Evolutionary conservation across 2,888 invertebrate species (phyloP).

Genomic region (Agonum fuliginosum): DNA sequence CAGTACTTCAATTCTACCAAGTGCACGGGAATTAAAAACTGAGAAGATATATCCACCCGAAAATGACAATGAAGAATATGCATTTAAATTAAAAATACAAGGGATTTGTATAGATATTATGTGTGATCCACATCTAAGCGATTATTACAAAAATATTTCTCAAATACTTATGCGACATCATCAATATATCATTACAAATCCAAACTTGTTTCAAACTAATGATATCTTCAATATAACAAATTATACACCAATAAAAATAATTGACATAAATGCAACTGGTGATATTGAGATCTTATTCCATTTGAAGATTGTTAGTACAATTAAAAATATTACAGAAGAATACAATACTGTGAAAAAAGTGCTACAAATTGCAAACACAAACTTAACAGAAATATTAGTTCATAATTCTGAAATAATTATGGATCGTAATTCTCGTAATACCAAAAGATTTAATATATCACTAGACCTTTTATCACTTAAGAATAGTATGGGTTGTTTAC

Average conservation of each 20-base stretch:
- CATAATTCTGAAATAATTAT: constrained; percentile 46
- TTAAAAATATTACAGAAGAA: constrained; percentile 62
- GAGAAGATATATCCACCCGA: neutral
- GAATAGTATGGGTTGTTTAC: constrained; percentile 68
- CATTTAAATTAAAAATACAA: constrained; percentile 69
- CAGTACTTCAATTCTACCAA: neutral
- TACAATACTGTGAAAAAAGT: no score
- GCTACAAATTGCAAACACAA: no score
- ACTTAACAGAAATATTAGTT: no score
- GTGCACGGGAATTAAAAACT: neutral
- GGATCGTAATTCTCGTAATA: no score
- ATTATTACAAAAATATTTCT: constrained; percentile 58
- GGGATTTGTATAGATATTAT: constrained; percentile 50
- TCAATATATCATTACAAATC: constrained; percentile 62
- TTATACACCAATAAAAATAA: constrained; percentile 4
- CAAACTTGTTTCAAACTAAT: no score
- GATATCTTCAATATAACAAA: neutral
- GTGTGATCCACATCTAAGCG: constrained; percentile 55
- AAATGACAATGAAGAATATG: constrained; percentile 68
- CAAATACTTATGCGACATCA: neutral
- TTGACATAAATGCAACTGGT: neutral
- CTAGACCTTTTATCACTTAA: no score
- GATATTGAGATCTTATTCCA: constrained; percentile 11
- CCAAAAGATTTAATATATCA: no score
- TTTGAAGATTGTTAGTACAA: neutral